Evolutionary conservation across 2,888 invertebrate genomes (phyloP).

Genomic region (Drosophila helvetica): DNA sequence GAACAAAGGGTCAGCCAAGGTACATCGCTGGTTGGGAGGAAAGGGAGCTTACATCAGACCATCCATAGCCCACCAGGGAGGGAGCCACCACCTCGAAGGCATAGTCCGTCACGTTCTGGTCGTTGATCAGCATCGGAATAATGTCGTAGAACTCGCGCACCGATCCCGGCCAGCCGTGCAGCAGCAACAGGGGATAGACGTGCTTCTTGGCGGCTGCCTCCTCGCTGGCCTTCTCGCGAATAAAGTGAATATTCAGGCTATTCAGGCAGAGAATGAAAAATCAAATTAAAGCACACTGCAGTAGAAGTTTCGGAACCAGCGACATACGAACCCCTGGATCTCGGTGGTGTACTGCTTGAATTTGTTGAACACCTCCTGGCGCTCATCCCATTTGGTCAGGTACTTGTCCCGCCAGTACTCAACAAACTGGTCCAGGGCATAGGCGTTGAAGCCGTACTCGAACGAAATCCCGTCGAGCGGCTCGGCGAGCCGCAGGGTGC

Average conservation of each 20-base stretch:
- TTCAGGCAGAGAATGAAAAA: background rate
- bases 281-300: no score
- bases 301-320: background rate
- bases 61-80: conserved; percentile 89
- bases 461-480: conserved; percentile 89
- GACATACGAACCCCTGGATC: conserved; percentile 86
- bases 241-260: conserved; percentile 88
- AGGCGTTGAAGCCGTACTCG: conserved; percentile 92
- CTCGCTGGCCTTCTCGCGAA: conserved; percentile 86
- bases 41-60: conserved; percentile 85
- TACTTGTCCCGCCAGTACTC: conserved; percentile 92
- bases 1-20: background rate
- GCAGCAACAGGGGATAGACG: conserved; percentile 88
- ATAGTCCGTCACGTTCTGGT: conserved; percentile 85
- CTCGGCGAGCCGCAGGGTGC: conserved; percentile 84
- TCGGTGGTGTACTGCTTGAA: conserved; percentile 90
- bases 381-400: conserved; percentile 87
- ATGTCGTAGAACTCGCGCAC: conserved; percentile 91
- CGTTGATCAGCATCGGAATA: conserved; percentile 87
- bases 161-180: conserved; percentile 96
- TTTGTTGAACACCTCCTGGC: conserved; percentile 88
- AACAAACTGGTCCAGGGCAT: conserved; percentile 87
- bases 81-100: conserved; percentile 89
- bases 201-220: conserved; percentile 78
- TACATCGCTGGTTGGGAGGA: background rate